Base-by-base conservation (phyloP, 2,113 vertebrate genomes). In the Caranx ignobilis region DNA sequence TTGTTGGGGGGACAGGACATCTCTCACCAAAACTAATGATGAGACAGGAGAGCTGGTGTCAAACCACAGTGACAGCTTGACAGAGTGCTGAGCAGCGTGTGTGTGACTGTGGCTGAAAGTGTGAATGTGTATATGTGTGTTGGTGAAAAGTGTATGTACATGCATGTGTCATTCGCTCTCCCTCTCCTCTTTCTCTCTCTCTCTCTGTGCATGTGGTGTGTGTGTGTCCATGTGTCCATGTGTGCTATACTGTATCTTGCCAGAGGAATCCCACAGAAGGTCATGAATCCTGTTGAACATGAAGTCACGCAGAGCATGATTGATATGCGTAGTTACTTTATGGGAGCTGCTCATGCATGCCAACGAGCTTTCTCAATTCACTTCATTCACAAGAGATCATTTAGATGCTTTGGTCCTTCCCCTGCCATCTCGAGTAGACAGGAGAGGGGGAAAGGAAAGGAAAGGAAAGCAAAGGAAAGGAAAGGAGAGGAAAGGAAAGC, bases 11-110 rank as follows among this genome's bases (percentile, higher is more conserved):
- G 87, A 87, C 86, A 84, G 87, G 77, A 89, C 88, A 92, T 94
- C 79, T 91, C 88, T 93, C 91, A 92, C 86, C 41, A 75, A 91
- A 91, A 94, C 91, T 84, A 93, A 94, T 91, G 88, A 91, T 84
- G 84, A 89, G 84, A 82, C 81, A 48, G 84, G 81, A 87, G 86
- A 83, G 85, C 73, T 65, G 74, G 75, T 84, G 92, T 90, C 92
- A 92, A 77, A 86, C 77, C 45, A 9, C 90, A 78, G 69, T 75
- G 84, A 89, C 86, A 86, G 82, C 83, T 84, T 88, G 88, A 93
- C 85, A 32, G 85, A 91, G 88, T 82, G 88, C 75, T 72, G 65
- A 79, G 48, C 72, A 69, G 56, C 13, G 16, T 55, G 73, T 82
- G 79, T 77, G 77, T 68, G 82, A 76, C 41, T 71, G 75, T 63